Evolutionary conservation across 2,797 vertebrate species (phyloP).

Genomic region (Nyctibius grandis): DNA sequence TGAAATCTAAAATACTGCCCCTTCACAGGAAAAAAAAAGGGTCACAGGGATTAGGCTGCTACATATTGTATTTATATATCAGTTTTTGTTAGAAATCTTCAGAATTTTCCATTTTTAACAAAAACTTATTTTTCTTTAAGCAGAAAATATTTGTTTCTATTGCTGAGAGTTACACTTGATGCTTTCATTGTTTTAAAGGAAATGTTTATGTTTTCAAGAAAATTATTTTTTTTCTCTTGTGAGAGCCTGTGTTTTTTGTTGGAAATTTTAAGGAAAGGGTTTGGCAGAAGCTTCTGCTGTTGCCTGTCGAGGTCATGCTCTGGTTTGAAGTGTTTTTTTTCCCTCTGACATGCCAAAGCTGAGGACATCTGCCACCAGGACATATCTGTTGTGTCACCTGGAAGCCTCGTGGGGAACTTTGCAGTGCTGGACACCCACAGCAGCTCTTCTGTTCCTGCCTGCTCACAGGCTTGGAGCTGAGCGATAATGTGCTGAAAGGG

Average conservation of each 20-base stretch:
- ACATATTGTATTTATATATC: not conserved
- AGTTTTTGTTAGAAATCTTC: not conserved
- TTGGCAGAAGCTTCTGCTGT: not conserved
- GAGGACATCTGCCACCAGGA: not conserved
- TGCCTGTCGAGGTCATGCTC: not conserved
- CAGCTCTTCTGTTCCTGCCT: not conserved
- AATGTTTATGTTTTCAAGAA: not conserved
- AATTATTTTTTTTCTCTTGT: not conserved
- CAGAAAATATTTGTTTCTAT: not conserved
- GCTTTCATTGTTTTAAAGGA: not conserved
- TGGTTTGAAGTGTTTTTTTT: not conserved
- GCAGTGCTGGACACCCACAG: not conserved
- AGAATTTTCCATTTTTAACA: not conserved
- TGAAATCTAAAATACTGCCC: not conserved
- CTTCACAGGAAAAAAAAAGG: not conserved
- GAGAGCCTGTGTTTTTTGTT: not conserved
- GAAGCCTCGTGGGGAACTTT: not conserved
- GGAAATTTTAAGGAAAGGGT: not conserved
- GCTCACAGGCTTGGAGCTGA: fast-evolving
- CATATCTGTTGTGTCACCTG: not conserved
- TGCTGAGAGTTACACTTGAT: not conserved
- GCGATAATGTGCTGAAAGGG: not conserved
- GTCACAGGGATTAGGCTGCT: not conserved
- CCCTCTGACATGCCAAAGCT: not conserved
- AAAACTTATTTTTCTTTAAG: not conserved